A percentile compares a stretch with the other conserved stretches of the same genome.
Evolutionary conservation across 2,888 invertebrate species (phyloP).

Genomic region (Pteria penguin): DNA sequence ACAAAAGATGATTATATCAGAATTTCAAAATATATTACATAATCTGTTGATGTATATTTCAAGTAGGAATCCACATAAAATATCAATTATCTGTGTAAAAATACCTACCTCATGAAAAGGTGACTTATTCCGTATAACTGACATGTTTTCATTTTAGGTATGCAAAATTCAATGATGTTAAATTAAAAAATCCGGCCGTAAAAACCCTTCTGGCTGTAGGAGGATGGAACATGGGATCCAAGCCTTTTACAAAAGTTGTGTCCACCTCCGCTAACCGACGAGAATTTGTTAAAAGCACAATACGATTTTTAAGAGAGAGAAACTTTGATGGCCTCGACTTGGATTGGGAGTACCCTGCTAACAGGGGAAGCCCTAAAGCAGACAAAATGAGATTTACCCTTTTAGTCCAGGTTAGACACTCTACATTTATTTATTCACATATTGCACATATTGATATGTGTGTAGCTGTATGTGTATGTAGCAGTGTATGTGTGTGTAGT

Average conservation of each 20-base stretch:
- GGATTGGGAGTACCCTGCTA: constrained; percentile 93
- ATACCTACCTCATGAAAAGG: no score
- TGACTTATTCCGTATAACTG: no score
- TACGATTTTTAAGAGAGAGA: constrained; percentile 56
- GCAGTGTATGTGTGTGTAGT: no score
- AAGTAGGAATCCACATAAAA: no score
- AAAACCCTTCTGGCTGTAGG: constrained; percentile 40
- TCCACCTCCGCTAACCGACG: constrained; percentile 8
- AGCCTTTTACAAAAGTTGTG: constrained; percentile 37
- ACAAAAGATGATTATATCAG: no score
- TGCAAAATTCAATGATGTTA: constrained; percentile 37
- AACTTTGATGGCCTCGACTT: constrained; percentile 93
- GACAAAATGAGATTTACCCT: constrained; percentile 70
- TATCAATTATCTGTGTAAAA: no score
- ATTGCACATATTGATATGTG: no score
- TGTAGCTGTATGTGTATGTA: no score
- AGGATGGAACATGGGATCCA: constrained; percentile 44
- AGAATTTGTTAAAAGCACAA: constrained; percentile 29
- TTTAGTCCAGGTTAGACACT: constrained; percentile 58
- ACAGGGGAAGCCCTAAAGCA: constrained; percentile 73
- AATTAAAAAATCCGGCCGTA: constrained; percentile 23
- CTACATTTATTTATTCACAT: no score
- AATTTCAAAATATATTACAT: no score
- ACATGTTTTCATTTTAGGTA: constrained; percentile 32
- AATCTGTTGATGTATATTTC: no score